phyloP scores from a whole-genome alignment of 2,113 vertebrate genomes.

The mouse (Mus musculus) region GRCm39 chr8:11910501-11911000 shows the following conservation, averaged over 20 bases:
- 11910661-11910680: not conserved
- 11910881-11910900: too few relatives aligned
- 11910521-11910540: not conserved
- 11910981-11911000: too few relatives aligned
- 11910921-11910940: too few relatives aligned
- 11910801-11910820: too few relatives aligned
- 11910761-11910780: not conserved
- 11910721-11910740: accelerated
- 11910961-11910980: too few relatives aligned
- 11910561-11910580: not conserved
- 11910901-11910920: too few relatives aligned
- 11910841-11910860: too few relatives aligned
- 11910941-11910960: too few relatives aligned
- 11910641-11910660: not conserved
- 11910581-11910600: not conserved
- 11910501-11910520: not conserved
- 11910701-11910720: not conserved
- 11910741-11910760: accelerated
- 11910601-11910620: not conserved
- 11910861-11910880: too few relatives aligned
- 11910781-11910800: too few relatives aligned
- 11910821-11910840: too few relatives aligned
- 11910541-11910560: not conserved
- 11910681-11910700: not conserved
- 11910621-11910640: not conserved